phyloP scores from a whole-genome alignment of 2,888 invertebrate species.

The Hartigia nigra region DNA sequence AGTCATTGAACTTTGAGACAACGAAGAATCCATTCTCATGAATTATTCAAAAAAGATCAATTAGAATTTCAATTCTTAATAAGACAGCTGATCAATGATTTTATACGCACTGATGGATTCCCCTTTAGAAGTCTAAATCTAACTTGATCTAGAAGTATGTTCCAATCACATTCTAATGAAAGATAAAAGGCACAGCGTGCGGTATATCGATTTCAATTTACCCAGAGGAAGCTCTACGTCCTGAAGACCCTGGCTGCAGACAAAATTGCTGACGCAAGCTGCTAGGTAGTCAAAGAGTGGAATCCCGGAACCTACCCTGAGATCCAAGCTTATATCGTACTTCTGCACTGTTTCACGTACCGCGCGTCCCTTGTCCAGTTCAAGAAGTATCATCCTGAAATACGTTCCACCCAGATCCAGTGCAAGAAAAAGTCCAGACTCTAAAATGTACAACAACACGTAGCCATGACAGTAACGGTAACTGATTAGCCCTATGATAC shows the following conservation, averaged over 20 bases:
- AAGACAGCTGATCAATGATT: not conserved
- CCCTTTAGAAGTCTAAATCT: not conserved
- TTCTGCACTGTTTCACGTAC: constrained; percentile 73
- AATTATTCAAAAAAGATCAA: constrained; percentile 11
- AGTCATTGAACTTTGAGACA: not conserved
- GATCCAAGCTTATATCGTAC: constrained; percentile 72
- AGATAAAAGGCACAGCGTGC: not conserved
- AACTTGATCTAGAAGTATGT: not conserved
- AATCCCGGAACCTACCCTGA: constrained; percentile 73
- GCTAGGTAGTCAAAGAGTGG: constrained; percentile 82
- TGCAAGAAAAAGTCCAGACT: constrained; percentile 81
- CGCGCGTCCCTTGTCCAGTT: constrained; percentile 70
- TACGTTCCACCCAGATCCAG: constrained; percentile 87
- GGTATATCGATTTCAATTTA: constrained; percentile 57
- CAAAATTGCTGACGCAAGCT: constrained; percentile 78
- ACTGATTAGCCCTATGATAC: not conserved
- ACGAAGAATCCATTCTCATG: not conserved
- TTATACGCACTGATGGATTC: not conserved
- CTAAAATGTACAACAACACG: constrained; percentile 34
- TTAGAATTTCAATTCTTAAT: not conserved
- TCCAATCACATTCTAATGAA: not conserved
- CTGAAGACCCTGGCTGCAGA: constrained; percentile 72
- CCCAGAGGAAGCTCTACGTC: constrained; percentile 74
- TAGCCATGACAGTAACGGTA: not conserved
- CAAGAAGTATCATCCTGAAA: constrained; percentile 78